Evolutionary conservation across 2,888 invertebrate genomes (phyloP), one percentile per base, ranked within the genome.

Genomic region (Plusia festucae): DNA sequence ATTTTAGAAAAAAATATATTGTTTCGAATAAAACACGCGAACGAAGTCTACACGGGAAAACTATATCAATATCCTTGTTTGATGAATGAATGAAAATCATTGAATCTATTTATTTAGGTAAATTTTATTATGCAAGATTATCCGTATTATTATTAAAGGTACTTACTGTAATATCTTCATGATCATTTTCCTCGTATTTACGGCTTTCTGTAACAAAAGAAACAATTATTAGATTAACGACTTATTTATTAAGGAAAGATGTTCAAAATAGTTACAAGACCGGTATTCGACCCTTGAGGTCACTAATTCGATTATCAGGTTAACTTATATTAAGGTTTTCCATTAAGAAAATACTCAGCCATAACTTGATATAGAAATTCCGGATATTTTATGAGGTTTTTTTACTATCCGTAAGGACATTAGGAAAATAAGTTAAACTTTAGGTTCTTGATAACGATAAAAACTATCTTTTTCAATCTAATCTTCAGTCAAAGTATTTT

Each of bases 251-350:
- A 49, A 49, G 11, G 11, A 49, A 20, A 49, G 16, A 20, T 18
- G 11, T 18, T 11, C 46, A 20, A 11, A 49, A 20, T 13, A 49
- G 46, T 18, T 20, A 49, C 46, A 20, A 49, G 46, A 6, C 11
- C 46, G 46, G 46, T 5, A 18, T 8, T 18, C 18, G 46, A n/a
- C 46, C 46, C 46, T 20, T 49, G 46, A 49, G 46, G 20, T 49
- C 9, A 9, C 11, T 49, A 49, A 49, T 49, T 49, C 46, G 46
- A 49, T 49, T 49, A 20, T 20, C 46, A 49, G 46, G 20, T 20
- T 20, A 49, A 49, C 46, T 49, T 49, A 11, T 49, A 13, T 20
- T 49, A 49, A 49, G 20, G 46, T 49, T 49, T 49, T 18, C 46
- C 46, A 49, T 49, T 49, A 49, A 20, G 13, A 20, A 20, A 49